phyloP scores from a whole-genome alignment of 2,888 invertebrate genomes.

The Dione juno region DNA sequence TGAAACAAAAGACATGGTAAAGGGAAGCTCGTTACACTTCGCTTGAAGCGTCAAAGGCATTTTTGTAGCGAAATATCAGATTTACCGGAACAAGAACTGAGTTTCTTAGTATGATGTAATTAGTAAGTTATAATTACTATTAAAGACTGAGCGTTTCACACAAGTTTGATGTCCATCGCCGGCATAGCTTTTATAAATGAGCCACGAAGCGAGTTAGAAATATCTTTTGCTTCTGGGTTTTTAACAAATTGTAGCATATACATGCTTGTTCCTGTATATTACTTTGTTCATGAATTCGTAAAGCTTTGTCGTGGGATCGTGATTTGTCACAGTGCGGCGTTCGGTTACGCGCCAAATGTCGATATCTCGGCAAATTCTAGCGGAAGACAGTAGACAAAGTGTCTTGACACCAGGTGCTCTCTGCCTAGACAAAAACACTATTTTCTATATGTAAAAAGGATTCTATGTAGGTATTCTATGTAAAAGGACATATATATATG shows the following conservation, averaged over 20 bases:
- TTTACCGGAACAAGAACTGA: conserved; percentile 27
- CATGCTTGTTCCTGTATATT: no score
- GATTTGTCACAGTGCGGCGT: background rate
- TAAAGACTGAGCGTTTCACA: conserved; percentile 14
- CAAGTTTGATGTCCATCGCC: background rate
- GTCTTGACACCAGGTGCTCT: background rate
- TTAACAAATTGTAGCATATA: background rate
- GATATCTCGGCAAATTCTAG: no score
- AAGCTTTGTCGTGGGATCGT: no score
- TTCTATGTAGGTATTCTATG: no score
- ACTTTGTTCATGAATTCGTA: no score
- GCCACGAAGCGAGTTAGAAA: background rate
- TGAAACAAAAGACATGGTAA: no score
- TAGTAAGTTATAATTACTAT: conserved; percentile 25
- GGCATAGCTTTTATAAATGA: conserved; percentile 7
- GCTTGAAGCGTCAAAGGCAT: conserved; percentile 4
- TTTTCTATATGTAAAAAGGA: no score
- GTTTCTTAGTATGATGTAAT: background rate
- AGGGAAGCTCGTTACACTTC: conserved; percentile 23
- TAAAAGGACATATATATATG: no score
- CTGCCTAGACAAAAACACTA: no score
- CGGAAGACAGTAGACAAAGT: background rate
- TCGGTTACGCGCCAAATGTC: no score
- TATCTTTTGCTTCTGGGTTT: background rate
- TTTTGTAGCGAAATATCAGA: conserved; percentile 32